phyloP scores from a whole-genome alignment of 2,113 vertebrate genomes.

The Rhodinocichla rosea region DNA sequence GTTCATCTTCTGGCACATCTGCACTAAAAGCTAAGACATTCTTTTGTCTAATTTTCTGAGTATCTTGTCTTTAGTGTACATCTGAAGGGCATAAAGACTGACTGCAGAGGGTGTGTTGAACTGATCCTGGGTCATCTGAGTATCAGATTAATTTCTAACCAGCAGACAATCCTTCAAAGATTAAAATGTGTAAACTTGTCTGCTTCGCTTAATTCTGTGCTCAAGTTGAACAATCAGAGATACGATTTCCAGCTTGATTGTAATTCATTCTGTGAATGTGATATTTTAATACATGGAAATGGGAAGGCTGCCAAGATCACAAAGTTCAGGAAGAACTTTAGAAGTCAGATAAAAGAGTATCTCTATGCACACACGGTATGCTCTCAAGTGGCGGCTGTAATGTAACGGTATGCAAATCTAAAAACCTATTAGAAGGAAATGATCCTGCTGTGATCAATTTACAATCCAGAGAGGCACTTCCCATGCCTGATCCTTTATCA shows the following conservation, averaged over 20 bases:
- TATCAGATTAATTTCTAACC: conserved; percentile 17
- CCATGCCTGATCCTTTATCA: background rate
- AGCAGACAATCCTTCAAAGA: background rate
- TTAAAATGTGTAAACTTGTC: conserved; percentile 11
- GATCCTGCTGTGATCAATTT: conserved; percentile 34
- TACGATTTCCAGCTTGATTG: conserved; percentile 10
- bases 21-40: background rate
- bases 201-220: conserved; percentile 20
- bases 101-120: background rate
- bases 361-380: background rate
- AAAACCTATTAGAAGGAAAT: conserved; percentile 24
- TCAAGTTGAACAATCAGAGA: background rate
- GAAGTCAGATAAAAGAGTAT: conserved; percentile 38
- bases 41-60: background rate
- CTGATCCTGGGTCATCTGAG: background rate
- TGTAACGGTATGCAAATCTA: conserved; percentile 21
- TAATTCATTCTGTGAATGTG: conserved; percentile 31
- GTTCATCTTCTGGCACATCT: background rate
- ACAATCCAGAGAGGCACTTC: background rate
- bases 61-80: background rate
- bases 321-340: conserved; percentile 34
- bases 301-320: conserved; percentile 30
- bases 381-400: background rate
- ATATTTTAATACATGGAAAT: conserved; percentile 20
- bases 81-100: background rate